A percentile compares a stretch with the other conserved stretches of the same genome.
These are phyloP conservation scores for Actinernus sp. DNA, from an alignment of 92 coral and sea anemone species.

Conservation along the genomic window DNA sequence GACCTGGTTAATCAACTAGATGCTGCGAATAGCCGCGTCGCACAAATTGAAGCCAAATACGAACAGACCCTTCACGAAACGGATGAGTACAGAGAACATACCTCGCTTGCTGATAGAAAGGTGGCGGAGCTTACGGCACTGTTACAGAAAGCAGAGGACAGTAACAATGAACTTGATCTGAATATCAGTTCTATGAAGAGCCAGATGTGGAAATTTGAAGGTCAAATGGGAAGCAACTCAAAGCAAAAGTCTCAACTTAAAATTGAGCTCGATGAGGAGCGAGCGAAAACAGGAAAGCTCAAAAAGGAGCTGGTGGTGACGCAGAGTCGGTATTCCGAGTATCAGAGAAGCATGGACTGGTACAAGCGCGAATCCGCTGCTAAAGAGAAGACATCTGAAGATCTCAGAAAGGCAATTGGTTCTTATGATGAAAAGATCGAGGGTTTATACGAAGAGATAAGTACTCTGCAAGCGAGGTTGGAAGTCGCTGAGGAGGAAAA, in stretches of 20 bases:
- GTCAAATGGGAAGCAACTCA: slow-evolving; percentile 54
- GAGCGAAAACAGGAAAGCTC: slow-evolving; percentile 37
- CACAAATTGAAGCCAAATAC: slow-evolving; percentile 37
- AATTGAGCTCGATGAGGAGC: slow-evolving; percentile 63
- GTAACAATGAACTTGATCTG: slow-evolving; percentile 52
- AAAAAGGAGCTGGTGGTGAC: slow-evolving; percentile 49
- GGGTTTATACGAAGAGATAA: slow-evolving; percentile 30
- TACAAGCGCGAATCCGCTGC: slow-evolving; percentile 40
- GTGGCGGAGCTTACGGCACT: slow-evolving; percentile 49
- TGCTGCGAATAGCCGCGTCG: not conserved
- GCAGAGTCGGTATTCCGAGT: slow-evolving; percentile 50
- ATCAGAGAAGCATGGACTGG: slow-evolving; percentile 70
- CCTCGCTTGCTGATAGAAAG: slow-evolving; percentile 59
- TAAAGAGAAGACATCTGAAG: slow-evolving; percentile 50
- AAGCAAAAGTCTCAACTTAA: slow-evolving; percentile 62
- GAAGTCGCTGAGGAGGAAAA: slow-evolving; percentile 69
- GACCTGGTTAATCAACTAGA: slow-evolving; percentile 3
- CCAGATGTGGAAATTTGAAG: slow-evolving; percentile 67
- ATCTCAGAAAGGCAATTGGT: slow-evolving; percentile 28
- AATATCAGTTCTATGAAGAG: slow-evolving; percentile 45
- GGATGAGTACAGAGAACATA: slow-evolving; percentile 51
- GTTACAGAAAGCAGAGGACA: slow-evolving; percentile 61
- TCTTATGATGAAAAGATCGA: slow-evolving; percentile 55
- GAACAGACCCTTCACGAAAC: slow-evolving; percentile 56
- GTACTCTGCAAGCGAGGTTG: slow-evolving; percentile 70